phyloP scores from a whole-genome alignment of 2,113 vertebrate species.

The Phrynosoma blainvillii region DNA sequence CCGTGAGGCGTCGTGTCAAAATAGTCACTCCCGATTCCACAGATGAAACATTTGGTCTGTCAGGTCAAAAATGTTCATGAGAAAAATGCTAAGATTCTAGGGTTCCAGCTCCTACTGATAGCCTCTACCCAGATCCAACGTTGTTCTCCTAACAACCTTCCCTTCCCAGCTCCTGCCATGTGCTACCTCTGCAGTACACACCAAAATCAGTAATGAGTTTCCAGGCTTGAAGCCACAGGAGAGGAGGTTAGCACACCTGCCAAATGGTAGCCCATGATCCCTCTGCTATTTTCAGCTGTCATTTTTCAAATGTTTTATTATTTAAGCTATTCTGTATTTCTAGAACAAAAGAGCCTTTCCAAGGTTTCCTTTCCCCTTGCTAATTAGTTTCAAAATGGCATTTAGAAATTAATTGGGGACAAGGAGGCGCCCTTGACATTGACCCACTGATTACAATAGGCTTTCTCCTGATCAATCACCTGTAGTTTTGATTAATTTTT shows the following conservation, averaged over 20 bases:
- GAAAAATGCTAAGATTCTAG: neutral
- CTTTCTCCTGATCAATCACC: neutral
- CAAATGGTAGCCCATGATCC: too few relatives aligned
- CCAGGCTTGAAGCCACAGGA: neutral
- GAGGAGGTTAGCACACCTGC: neutral
- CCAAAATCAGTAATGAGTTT: neutral
- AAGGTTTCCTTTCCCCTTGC: neutral
- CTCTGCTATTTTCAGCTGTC: too few relatives aligned
- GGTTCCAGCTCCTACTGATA: too few relatives aligned
- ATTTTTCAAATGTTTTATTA: too few relatives aligned
- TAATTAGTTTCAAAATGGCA: neutral
- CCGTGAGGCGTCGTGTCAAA: slow-evolving; percentile 93
- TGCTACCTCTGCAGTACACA: neutral
- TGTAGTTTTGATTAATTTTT: too few relatives aligned
- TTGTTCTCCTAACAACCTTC: neutral
- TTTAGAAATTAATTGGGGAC: neutral
- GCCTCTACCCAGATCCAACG: neutral
- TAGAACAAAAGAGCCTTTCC: too few relatives aligned
- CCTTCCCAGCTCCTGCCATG: neutral
- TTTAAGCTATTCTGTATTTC: too few relatives aligned
- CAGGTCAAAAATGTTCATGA: neutral
- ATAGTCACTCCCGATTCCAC: slow-evolving; percentile 93
- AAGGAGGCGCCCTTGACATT: too few relatives aligned
- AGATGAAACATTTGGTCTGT: slow-evolving; percentile 95
- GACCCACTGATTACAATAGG: too few relatives aligned